Conservation (phyloP, 2,888 invertebrate genomes). For the Carcina quercana region DNA sequence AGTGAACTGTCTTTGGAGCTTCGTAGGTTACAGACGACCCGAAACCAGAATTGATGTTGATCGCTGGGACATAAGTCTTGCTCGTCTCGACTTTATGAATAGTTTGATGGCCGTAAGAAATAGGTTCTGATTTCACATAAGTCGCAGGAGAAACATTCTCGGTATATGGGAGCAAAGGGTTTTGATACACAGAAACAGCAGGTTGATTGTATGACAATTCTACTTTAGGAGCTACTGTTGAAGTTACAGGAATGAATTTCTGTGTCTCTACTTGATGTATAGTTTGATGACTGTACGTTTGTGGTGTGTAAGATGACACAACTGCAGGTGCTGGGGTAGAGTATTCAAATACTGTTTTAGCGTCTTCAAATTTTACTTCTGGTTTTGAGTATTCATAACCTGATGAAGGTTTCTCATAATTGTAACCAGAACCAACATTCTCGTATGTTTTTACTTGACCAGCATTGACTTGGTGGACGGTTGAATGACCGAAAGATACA, state of each 20-base stretch:
- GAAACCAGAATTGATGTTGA: constrained; percentile 16
- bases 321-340: constrained; percentile 37
- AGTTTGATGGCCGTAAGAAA: constrained; percentile 46
- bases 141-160: constrained; percentile 47
- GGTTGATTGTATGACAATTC: constrained; percentile 47
- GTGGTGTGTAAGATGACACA: constrained; percentile 35
- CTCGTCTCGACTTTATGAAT: constrained; percentile 36
- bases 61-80: constrained; percentile 32
- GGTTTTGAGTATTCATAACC: constrained; percentile 25
- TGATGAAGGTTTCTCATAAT: constrained; percentile 34
- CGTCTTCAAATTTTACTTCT: constrained; percentile 35
- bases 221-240: constrained; percentile 39
- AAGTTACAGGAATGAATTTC: constrained; percentile 26
- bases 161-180: constrained; percentile 50
- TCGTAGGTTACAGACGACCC: constrained; percentile 29
- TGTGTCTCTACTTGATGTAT: constrained; percentile 42
- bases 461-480: constrained; percentile 46
- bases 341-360: constrained; percentile 32
- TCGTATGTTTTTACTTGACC: constrained; percentile 35
- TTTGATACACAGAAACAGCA: constrained; percentile 50
- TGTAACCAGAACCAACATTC: constrained; percentile 29
- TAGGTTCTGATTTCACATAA: constrained; percentile 34
- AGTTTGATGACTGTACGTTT: constrained; percentile 41
- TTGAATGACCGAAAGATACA: constrained; percentile 42
- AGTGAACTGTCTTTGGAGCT: constrained; percentile 23